Conservation (phyloP, 1,140 invertebrate species). For the Acromyrmex charruanus region DNA sequence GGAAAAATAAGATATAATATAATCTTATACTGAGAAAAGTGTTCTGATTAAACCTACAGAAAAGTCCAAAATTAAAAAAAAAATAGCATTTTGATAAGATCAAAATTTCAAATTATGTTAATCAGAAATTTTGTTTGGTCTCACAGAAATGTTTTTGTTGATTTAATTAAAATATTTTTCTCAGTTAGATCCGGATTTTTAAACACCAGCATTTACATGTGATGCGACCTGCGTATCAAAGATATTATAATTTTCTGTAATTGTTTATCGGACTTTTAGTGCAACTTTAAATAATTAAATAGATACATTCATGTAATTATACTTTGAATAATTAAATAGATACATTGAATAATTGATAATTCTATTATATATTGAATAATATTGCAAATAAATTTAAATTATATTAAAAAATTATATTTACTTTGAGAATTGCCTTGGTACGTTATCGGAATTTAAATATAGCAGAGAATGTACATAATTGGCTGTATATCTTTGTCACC, state of each 20-base stretch:
- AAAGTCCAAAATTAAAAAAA: too few relatives aligned
- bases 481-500: conserved; percentile 14
- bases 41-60: too few relatives aligned
- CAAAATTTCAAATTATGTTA: too few relatives aligned
- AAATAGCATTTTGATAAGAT: too few relatives aligned
- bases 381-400: neutral
- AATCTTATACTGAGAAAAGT: too few relatives aligned
- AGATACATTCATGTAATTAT: too few relatives aligned
- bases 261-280: neutral
- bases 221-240: neutral
- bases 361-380: neutral
- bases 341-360: neutral
- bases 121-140: too few relatives aligned
- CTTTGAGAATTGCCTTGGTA: neutral
- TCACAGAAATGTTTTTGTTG: too few relatives aligned
- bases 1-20: too few relatives aligned
- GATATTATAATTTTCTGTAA: neutral
- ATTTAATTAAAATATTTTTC: too few relatives aligned
- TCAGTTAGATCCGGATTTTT: too few relatives aligned
- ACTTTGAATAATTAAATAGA: neutral
- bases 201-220: too few relatives aligned
- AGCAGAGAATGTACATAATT: neutral
- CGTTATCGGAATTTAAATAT: conserved; percentile 12
- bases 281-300: neutral
- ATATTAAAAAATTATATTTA: neutral